These are phyloP conservation scores for Macrochelys suwanniensis DNA, from an alignment of 2,797 vertebrate species.

Conservation along the genomic window DNA sequence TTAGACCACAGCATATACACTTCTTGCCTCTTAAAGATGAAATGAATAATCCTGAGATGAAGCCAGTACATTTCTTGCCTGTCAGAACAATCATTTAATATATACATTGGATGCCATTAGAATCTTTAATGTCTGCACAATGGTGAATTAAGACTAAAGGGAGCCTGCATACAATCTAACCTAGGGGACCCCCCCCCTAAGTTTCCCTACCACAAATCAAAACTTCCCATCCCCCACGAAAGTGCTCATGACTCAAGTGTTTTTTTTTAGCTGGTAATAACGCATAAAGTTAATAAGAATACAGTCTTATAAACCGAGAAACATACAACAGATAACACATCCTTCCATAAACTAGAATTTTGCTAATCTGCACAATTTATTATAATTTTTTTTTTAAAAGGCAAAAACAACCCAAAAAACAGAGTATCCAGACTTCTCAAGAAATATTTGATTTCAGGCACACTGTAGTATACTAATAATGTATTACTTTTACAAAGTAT, in stretches of 20 bases:
- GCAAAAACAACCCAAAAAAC: not conserved
- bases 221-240: not conserved
- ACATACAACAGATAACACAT: not conserved
- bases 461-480: not conserved
- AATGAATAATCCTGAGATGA: not conserved
- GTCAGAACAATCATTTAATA: not conserved
- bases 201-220: not conserved
- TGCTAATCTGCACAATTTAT: not conserved
- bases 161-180: not conserved
- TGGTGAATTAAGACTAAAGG: not conserved
- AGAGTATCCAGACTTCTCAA: not conserved
- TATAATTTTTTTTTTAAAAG: not conserved
- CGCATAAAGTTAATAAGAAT: not conserved
- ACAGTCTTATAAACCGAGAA: not conserved
- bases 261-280: not conserved
- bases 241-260: not conserved
- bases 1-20: not conserved
- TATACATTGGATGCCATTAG: not conserved
- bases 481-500: not conserved
- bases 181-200: not conserved
- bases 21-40: not conserved
- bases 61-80: not conserved
- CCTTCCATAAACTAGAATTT: not conserved
- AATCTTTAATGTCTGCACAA: not conserved
- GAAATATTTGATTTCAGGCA: not conserved